phyloP scores from a whole-genome alignment of 2,888 invertebrate species.

The Theretra japonica region DNA sequence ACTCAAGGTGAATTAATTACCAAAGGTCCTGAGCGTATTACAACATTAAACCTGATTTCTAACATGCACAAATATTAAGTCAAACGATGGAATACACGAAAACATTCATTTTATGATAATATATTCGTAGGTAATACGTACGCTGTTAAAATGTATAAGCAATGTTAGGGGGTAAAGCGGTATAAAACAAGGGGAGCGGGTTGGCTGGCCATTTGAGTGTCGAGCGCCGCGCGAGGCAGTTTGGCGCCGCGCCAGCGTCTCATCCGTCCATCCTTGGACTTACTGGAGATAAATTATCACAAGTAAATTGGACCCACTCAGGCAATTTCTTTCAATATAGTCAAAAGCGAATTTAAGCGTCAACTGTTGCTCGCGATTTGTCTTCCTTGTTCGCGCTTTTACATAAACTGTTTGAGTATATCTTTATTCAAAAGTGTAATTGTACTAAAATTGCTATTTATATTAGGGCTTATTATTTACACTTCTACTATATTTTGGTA shows the following conservation, averaged over 20 bases:
- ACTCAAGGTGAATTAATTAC: too few species aligned
- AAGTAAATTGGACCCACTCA: constrained; percentile 50
- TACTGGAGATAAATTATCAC: constrained; percentile 55
- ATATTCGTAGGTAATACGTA: constrained; percentile 26
- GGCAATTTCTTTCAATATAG: constrained; percentile 48
- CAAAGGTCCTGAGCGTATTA: too few species aligned
- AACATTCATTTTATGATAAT: background rate
- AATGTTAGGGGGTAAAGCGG: constrained; percentile 40
- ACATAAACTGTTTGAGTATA: background rate
- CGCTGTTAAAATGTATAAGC: constrained; percentile 41
- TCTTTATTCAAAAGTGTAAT: background rate
- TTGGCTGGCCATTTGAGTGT: constrained; percentile 16
- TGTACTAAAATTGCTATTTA: background rate
- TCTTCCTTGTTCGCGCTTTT: background rate
- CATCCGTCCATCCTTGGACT: constrained; percentile 45
- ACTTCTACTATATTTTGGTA: background rate
- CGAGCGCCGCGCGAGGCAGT: constrained; percentile 12
- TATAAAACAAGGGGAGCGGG: constrained; percentile 25
- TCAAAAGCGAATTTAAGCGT: constrained; percentile 37
- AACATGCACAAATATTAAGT: background rate
- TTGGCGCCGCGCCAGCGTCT: constrained; percentile 56
- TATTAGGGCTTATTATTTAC: background rate
- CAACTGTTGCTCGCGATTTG: constrained; percentile 42
- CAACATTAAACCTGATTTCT: too few species aligned
- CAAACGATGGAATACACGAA: background rate